These are phyloP conservation scores for Antrozous pallidus DNA, from an alignment of 2,797 vertebrate species.

Conservation along the genomic window DNA sequence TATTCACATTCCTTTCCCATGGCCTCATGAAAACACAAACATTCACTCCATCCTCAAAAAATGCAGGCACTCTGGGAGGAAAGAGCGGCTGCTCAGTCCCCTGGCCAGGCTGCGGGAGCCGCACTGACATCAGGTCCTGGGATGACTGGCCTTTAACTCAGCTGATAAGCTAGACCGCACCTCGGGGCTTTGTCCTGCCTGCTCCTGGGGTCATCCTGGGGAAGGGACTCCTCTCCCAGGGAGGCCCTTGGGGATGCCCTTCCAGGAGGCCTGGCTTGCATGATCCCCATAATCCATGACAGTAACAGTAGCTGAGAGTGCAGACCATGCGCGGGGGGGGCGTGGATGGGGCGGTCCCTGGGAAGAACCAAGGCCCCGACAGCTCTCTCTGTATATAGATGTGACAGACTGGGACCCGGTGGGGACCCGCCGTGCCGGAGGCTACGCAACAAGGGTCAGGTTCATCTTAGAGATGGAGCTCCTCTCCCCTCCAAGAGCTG, in stretches of 20 bases:
- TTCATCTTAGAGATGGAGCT: background rate
- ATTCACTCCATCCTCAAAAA: constrained; percentile 74
- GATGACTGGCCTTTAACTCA: background rate
- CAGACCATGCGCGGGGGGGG: background rate
- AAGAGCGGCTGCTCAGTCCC: background rate
- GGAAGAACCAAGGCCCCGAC: background rate
- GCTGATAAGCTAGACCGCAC: background rate
- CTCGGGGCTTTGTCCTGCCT: background rate
- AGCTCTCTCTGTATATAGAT: background rate
- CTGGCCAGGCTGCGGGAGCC: background rate
- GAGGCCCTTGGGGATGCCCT: background rate
- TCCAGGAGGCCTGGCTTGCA: background rate
- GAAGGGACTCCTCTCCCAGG: background rate
- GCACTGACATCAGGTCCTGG: background rate
- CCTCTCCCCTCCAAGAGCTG: background rate
- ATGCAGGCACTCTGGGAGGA: constrained; percentile 64
- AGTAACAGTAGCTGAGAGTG: background rate
- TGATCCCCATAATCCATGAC: accelerated
- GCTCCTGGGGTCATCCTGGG: background rate
- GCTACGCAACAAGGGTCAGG: accelerated
- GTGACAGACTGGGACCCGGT: background rate
- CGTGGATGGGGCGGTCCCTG: background rate
- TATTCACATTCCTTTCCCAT: constrained; percentile 74
- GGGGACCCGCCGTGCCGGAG: background rate
- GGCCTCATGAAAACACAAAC: constrained; percentile 76